phyloP scores from a whole-genome alignment of 2,888 invertebrate species.

The Holacanthella duospinosa region DNA sequence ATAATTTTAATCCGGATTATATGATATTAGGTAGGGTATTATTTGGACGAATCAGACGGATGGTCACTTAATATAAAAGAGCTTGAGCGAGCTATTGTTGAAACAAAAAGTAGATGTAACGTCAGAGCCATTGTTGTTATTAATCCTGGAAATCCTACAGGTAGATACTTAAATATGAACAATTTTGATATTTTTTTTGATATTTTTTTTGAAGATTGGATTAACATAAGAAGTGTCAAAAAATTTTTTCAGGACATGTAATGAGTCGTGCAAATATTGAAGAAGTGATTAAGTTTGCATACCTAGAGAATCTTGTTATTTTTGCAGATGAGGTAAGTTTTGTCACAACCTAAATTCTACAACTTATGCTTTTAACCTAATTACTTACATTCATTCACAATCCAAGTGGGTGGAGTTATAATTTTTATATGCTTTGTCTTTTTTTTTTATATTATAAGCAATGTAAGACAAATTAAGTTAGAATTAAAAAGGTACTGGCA shows the following conservation, averaged over 20 bases:
- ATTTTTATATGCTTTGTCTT: no score
- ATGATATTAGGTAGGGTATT: slow-evolving; percentile 79
- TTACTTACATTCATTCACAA: no score
- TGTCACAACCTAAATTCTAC: no score
- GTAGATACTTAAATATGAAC: slow-evolving; percentile 42
- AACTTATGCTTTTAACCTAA: no score
- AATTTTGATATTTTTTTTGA: background rate
- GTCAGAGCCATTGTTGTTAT: slow-evolving; percentile 86
- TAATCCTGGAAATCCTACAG: slow-evolving; percentile 98
- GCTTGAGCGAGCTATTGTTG: slow-evolving; percentile 61
- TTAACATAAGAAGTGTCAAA: no score
- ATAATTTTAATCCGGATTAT: no score
- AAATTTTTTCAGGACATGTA: slow-evolving; percentile 64
- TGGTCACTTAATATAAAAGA: slow-evolving; percentile 77
- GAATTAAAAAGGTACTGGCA: no score
- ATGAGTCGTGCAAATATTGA: slow-evolving; percentile 79
- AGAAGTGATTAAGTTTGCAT: slow-evolving; percentile 81
- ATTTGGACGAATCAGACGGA: slow-evolving; percentile 71
- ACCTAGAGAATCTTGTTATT: slow-evolving; percentile 69
- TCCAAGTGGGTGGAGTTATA: no score
- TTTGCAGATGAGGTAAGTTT: slow-evolving; percentile 80
- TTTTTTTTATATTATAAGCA: no score
- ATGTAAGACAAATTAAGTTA: no score
- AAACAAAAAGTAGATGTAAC: slow-evolving; percentile 51
- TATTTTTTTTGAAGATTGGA: no score